These are phyloP conservation scores for Meandrusa payeni DNA, from an alignment of 2,888 invertebrate species.

Conservation along the genomic window DNA sequence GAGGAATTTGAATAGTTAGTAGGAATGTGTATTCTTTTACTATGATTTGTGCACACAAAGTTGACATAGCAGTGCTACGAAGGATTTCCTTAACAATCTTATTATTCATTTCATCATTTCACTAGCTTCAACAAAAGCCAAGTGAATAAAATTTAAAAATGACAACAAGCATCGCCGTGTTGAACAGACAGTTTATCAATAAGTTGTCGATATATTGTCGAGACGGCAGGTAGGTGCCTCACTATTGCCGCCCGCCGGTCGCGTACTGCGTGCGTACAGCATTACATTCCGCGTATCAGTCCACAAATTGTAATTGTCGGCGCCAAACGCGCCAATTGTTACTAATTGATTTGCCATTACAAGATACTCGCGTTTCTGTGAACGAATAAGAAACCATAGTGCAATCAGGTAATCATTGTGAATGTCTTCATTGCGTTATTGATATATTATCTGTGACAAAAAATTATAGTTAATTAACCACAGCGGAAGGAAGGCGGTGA, in stretches of 20 bases:
- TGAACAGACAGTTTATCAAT: constrained; percentile 2
- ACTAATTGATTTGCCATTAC: constrained; percentile 10
- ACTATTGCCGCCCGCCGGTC: constrained; percentile 9
- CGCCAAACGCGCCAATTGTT: constrained; percentile 21
- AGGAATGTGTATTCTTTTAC: no score
- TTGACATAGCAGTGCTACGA: no score
- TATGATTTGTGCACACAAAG: no score
- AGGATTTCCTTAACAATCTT: no score
- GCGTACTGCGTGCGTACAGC: constrained; percentile 1
- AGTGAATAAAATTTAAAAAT: constrained; percentile 1
- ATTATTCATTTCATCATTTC: no score
- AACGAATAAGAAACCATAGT: neutral
- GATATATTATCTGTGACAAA: neutral
- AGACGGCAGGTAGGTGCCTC: constrained; percentile 6
- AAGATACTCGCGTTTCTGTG: constrained; percentile 5
- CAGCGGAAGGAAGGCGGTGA: constrained; percentile 5
- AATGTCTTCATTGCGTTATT: neutral
- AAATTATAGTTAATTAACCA: neutral
- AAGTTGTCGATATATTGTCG: constrained; percentile 17
- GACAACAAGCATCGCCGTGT: constrained; percentile 6
- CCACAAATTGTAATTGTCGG: constrained; percentile 17
- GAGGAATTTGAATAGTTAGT: no score
- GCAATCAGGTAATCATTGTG: constrained; percentile 12
- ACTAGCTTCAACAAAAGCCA: no score
- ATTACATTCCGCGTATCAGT: constrained; percentile 26